phyloP scores from a whole-genome alignment of 2,113 vertebrate genomes.

The Cochlearius cochlearius region DNA sequence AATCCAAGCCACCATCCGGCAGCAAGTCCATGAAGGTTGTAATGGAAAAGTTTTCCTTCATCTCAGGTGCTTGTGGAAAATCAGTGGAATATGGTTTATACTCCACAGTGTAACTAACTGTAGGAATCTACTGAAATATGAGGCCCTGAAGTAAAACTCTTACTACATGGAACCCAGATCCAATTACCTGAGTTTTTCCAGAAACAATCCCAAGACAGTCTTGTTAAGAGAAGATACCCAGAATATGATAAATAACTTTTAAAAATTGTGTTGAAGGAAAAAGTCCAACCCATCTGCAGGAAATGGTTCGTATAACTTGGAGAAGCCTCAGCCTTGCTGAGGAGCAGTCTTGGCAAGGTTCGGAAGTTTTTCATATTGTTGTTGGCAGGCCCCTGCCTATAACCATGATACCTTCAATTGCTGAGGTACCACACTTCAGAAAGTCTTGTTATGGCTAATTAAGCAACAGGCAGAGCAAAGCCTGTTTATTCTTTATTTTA shows the following conservation, averaged over 20 bases:
- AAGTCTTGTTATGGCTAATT: slow-evolving; percentile 58
- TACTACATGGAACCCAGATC: neutral
- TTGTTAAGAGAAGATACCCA: neutral
- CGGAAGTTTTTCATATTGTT: slow-evolving; percentile 32
- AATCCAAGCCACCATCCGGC: neutral
- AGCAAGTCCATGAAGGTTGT: neutral
- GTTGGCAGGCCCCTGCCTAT: neutral
- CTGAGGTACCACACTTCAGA: slow-evolving; percentile 31
- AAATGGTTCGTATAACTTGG: slow-evolving; percentile 39
- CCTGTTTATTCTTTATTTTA: slow-evolving; percentile 53
- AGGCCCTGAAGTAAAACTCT: neutral
- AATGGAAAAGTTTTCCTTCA: neutral
- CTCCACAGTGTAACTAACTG: neutral
- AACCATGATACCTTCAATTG: slow-evolving; percentile 19
- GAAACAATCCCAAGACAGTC: neutral
- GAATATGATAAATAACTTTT: neutral
- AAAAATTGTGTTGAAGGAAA: neutral
- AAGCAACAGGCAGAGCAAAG: slow-evolving; percentile 35
- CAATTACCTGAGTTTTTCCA: neutral
- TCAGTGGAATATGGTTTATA: neutral
- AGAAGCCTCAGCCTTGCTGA: slow-evolving; percentile 47
- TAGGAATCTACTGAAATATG: neutral
- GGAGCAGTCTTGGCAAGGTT: slow-evolving; percentile 19
- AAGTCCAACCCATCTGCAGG: neutral
- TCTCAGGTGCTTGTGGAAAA: neutral